A percentile compares a stretch with the other conserved stretches of the same genome.
phyloP scores from a whole-genome alignment of 2,797 vertebrate species.

The Rhodeus uyekii region DNA sequence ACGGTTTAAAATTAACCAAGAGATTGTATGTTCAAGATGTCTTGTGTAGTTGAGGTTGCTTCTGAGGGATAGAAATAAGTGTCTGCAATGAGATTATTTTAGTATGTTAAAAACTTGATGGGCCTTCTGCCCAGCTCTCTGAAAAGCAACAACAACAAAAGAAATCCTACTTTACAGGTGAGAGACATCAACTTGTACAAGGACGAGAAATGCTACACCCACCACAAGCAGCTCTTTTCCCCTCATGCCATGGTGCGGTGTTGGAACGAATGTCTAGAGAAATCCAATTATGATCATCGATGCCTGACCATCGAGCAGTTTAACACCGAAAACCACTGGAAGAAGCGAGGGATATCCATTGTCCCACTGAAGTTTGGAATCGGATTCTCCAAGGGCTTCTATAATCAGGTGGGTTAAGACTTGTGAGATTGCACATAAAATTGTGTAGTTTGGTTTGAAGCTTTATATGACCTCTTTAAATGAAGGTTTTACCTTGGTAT shows the following conservation, averaged over 20 bases:
- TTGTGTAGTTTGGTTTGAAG: neutral
- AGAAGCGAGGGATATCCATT: constrained; percentile 78
- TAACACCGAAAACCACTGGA: constrained; percentile 79
- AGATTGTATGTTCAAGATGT: no score
- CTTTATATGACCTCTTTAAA: neutral
- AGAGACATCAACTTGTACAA: constrained; percentile 85
- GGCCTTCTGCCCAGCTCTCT: neutral
- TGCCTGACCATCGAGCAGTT: constrained; percentile 65
- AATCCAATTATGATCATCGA: constrained; percentile 68
- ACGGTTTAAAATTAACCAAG: no score
- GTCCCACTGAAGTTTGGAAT: constrained; percentile 82
- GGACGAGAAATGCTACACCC: constrained; percentile 67
- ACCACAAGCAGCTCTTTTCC: constrained; percentile 79
- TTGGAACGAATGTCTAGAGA: constrained; percentile 80
- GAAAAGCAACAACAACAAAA: neutral
- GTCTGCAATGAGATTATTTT: neutral
- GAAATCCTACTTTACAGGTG: constrained; percentile 67
- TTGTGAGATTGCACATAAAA: neutral
- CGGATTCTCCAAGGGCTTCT: constrained; percentile 68
- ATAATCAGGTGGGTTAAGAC: constrained; percentile 74
- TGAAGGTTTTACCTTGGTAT: neutral
- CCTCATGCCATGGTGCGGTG: constrained; percentile 75
- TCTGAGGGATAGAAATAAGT: neutral
- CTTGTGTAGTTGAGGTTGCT: neutral
- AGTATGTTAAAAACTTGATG: neutral